Conservation (phyloP, 2,888 invertebrate species). For the Trissolcus brochymenae region DNA sequence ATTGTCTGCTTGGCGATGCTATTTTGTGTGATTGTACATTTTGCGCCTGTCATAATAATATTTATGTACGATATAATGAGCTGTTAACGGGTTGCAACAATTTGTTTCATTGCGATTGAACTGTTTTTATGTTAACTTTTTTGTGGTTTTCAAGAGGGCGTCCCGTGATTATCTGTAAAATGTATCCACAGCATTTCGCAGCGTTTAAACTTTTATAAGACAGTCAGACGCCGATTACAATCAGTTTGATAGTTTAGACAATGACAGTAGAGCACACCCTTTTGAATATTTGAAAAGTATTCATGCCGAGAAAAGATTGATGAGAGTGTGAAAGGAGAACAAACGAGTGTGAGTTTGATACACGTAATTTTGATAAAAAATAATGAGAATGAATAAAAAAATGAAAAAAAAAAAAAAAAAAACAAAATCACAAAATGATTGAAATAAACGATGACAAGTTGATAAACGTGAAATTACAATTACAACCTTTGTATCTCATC, state of each 20-base stretch:
- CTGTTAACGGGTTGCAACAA: conserved; percentile 21
- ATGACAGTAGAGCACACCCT: conserved; percentile 24
- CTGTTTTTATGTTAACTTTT: conserved; percentile 6
- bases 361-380: conserved; percentile 49
- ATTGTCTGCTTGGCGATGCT: conserved; percentile 74
- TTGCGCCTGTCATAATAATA: conserved; percentile 27
- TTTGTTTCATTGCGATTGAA: conserved; percentile 10
- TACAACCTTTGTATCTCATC: background rate
- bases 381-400: background rate
- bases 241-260: conserved; percentile 31
- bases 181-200: conserved; percentile 22
- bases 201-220: conserved; percentile 28
- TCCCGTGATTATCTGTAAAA: conserved; percentile 24
- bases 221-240: conserved; percentile 23
- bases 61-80: conserved; percentile 30
- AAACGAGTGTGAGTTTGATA: conserved; percentile 35
- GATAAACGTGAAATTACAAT: background rate
- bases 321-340: conserved; percentile 11
- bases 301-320: conserved; percentile 22
- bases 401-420: conserved; percentile 1
- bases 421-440: conserved; percentile 19
- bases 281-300: conserved; percentile 45
- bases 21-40: conserved; percentile 68
- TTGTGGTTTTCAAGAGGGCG: conserved; percentile 10
- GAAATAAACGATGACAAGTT: conserved; percentile 27